These are phyloP conservation scores for Nipponacmea schrenckii DNA, from an alignment of 2,888 invertebrate genomes.

Conservation along the genomic window DNA sequence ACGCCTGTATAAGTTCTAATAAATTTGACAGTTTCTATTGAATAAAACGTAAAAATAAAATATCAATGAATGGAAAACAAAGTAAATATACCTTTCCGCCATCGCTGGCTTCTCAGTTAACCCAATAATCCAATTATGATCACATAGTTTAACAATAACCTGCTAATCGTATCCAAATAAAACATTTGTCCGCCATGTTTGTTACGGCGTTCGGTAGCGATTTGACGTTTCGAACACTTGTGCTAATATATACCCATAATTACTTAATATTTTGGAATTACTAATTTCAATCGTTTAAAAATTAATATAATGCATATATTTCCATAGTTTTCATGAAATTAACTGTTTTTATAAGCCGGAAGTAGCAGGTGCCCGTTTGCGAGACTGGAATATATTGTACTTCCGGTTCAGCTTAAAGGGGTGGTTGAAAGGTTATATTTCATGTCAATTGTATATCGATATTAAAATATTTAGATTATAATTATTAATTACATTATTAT, in stretches of 20 bases:
- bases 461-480: no score
- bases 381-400: no score
- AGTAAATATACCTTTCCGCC: slow-evolving; percentile 28
- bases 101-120: slow-evolving; percentile 17
- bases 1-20: neutral
- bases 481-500: no score
- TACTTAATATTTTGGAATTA: no score
- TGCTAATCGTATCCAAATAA: slow-evolving; percentile 5
- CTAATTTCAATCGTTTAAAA: no score
- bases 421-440: no score
- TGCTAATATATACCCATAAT: no score
- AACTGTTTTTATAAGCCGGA: neutral
- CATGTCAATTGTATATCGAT: no score
- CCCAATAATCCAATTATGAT: slow-evolving; percentile 13
- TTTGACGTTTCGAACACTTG: neutral
- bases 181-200: neutral
- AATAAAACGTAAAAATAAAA: neutral
- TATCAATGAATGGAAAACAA: slow-evolving; percentile 8
- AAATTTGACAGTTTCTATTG: neutral
- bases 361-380: neutral
- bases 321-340: neutral
- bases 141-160: slow-evolving; percentile 12
- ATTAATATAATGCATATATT: neutral
- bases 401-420: no score
- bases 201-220: neutral